Conservation (phyloP, 2,797 vertebrate species). For the Falco cherrug region DNA sequence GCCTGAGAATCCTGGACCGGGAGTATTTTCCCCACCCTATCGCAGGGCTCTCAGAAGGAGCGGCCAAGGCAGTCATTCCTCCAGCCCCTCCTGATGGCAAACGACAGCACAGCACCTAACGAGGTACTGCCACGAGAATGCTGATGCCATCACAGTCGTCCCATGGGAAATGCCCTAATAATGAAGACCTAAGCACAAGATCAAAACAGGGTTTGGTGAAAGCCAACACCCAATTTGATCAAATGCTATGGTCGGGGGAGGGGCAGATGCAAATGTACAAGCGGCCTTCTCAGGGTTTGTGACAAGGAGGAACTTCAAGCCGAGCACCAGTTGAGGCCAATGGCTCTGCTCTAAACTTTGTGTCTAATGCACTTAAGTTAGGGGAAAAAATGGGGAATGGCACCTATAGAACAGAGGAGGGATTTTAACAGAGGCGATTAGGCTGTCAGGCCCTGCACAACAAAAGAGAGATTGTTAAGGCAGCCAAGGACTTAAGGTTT, state of each 20-base stretch:
- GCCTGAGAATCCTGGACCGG: not conserved
- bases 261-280: not conserved
- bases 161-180: accelerated
- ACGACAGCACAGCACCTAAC: not conserved
- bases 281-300: not conserved
- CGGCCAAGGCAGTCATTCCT: not conserved
- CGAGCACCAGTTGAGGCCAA: not conserved
- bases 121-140: not conserved
- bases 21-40: accelerated
- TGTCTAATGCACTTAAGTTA: not conserved
- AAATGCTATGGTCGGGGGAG: not conserved
- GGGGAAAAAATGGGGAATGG: not conserved
- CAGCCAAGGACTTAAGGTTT: not conserved
- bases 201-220: not conserved
- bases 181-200: not conserved
- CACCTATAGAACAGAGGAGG: not conserved
- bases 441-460: not conserved
- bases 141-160: no score
- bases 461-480: not conserved
- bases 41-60: not conserved
- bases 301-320: not conserved
- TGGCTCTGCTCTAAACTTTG: not conserved
- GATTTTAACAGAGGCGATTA: not conserved
- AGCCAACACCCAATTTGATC: not conserved
- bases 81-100: slow-evolving; percentile 32